phyloP scores from a whole-genome alignment of 2,113 vertebrate genomes.

The Rhabdornis inornatus region DNA sequence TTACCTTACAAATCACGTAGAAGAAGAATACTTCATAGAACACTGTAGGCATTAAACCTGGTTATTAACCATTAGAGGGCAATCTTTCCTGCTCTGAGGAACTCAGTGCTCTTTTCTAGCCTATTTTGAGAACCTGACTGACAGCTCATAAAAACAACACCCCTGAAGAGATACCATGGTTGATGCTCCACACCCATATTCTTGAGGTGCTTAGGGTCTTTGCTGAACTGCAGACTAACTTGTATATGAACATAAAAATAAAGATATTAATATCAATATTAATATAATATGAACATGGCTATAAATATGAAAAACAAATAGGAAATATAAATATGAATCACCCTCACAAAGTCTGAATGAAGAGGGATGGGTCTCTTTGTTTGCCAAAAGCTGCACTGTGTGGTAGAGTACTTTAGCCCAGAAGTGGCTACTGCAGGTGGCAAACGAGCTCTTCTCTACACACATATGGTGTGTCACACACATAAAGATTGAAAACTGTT shows the following conservation, averaged over 20 bases:
- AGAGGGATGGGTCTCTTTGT: neutral
- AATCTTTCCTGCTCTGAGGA: neutral
- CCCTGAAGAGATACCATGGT: neutral
- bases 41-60: neutral
- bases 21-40: neutral
- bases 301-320: neutral
- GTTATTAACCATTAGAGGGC: conserved; percentile 15
- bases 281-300: neutral
- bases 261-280: neutral
- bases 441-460: neutral
- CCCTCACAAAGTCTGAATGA: neutral
- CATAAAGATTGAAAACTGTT: neutral
- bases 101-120: neutral
- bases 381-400: neutral
- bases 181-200: neutral
- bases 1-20: neutral
- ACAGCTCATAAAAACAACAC: neutral
- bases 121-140: neutral
- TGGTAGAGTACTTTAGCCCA: neutral
- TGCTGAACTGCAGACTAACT: neutral
- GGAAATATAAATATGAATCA: neutral
- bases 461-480: neutral
- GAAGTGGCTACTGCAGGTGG: neutral
- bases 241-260: neutral
- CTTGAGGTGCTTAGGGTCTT: neutral